Evolutionary conservation across 2,113 vertebrate species (phyloP), one percentile per base, ranked within the genome.

Genomic region (Rhinolophus sinicus): DNA sequence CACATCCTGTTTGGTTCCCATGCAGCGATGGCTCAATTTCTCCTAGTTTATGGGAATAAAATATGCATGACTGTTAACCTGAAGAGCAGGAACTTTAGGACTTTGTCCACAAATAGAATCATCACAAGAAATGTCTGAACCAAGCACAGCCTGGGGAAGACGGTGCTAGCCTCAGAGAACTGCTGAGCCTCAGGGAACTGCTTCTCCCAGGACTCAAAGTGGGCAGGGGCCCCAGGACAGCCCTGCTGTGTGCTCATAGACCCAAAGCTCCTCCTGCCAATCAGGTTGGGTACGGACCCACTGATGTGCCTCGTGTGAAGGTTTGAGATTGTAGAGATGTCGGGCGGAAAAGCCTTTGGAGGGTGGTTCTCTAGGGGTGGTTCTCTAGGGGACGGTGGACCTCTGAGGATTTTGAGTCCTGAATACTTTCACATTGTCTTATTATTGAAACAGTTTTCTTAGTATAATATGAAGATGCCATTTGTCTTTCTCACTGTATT

Each of bases 11-110:
- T 97, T 94, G 84, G 80, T 93, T 95, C 78, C 47, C 65, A 21
- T 26, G 6, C 0, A 0, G 8, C 24, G 93, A 87, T 52, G 80
- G 35, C 62, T 95, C 50, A 44, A 6, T 96, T 60, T 67, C 69
- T 82, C 85, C 69, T 95, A 85, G 94, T 95, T 95, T 93, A 50
- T 35, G 40, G 40, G 69, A 52, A n/a, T 69, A 88, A 93, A 97
- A 94, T 84, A 80, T 38, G 22, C 50, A 40, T 3, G n/a, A 22
- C 33, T 90, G 65, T 33, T 89, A 30, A 80, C 85, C 95, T 90
- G 89, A 84, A 96, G 56, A 91, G 9, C 30, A 33, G 60, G 28
- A 3, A 50, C 24, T 1, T 64, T 60, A 82, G 54, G 70, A 75
- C 30, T 47, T 96, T 56, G 30, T 38, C 91, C 24, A 16, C n/a